Conservation (phyloP, 2,888 invertebrate genomes). For the Thalpophila matura region DNA sequence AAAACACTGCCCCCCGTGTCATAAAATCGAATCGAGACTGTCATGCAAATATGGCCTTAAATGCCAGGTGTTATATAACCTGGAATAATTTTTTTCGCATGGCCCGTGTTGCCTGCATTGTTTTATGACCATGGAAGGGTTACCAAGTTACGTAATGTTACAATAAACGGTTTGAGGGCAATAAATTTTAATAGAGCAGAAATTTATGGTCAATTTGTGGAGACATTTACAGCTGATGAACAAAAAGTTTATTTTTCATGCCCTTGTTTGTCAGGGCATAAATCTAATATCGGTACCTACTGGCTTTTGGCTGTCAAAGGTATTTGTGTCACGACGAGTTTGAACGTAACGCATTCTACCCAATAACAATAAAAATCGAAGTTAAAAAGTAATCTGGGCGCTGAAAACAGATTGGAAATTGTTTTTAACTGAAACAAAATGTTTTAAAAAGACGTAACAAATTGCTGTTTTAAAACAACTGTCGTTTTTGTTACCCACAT, state of each 20-base stretch:
- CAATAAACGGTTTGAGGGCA: conserved; percentile 85
- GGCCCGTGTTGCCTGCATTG: conserved; percentile 79
- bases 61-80: conserved; percentile 75
- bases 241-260: conserved; percentile 80
- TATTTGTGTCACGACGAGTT: conserved; percentile 55
- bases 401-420: conserved; percentile 43
- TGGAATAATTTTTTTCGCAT: conserved; percentile 78
- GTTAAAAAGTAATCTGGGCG: conserved; percentile 36
- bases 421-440: conserved; percentile 42
- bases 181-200: conserved; percentile 88
- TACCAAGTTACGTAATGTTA: conserved; percentile 86
- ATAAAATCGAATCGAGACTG: conserved; percentile 81
- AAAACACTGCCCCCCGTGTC: conserved; percentile 85
- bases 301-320: conserved; percentile 57
- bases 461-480: conserved; percentile 47
- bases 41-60: conserved; percentile 79
- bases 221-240: conserved; percentile 87
- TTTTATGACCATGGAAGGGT: conserved; percentile 85
- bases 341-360: conserved; percentile 44
- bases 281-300: conserved; percentile 67
- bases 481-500: conserved; percentile 35
- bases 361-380: conserved; percentile 51
- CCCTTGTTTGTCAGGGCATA: conserved; percentile 75
- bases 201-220: conserved; percentile 87
- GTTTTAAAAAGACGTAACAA: conserved; percentile 25